Evolutionary conservation across 2,113 vertebrate genomes (phyloP).

Genomic region (Lanius collurio): DNA sequence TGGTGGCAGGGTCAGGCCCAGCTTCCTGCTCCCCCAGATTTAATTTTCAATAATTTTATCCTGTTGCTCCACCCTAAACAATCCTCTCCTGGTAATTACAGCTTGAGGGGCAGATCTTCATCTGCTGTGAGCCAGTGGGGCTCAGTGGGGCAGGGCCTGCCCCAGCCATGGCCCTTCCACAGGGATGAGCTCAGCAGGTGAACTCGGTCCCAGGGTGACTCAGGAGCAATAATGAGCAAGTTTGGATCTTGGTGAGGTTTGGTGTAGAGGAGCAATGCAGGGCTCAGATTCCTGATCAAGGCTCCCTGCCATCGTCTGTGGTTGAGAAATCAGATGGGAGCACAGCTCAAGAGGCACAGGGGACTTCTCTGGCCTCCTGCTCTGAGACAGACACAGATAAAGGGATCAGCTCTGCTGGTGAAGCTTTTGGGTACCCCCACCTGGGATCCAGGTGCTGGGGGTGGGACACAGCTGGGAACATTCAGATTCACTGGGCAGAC

Average conservation of each 20-base stretch:
- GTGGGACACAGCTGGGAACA: neutral
- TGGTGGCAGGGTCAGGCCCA: neutral
- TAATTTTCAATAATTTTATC: conserved; percentile 6
- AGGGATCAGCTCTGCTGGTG: neutral
- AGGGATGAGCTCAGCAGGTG: neutral
- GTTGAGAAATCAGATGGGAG: neutral
- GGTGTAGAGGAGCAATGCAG: neutral
- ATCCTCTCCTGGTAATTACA: neutral
- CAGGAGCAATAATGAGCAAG: neutral
- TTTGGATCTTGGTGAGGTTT: neutral
- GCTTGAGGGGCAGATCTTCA: conserved; percentile 4
- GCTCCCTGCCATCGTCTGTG: neutral
- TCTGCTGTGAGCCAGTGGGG: neutral
- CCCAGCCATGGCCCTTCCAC: neutral
- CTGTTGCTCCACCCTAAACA: neutral
- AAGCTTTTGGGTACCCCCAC: neutral
- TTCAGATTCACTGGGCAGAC: fast-evolving
- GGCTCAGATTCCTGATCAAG: neutral
- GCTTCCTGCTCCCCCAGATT: neutral
- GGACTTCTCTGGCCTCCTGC: neutral
- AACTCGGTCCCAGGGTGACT: neutral
- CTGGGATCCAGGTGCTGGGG: neutral
- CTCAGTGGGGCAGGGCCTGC: neutral
- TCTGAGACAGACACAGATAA: neutral
- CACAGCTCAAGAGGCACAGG: neutral